Percentiles rank a stretch among this genome's conserved stretches.
phyloP scores from a whole-genome alignment of 2,888 invertebrate genomes.

The Dryocosmus kuriphilus region DNA sequence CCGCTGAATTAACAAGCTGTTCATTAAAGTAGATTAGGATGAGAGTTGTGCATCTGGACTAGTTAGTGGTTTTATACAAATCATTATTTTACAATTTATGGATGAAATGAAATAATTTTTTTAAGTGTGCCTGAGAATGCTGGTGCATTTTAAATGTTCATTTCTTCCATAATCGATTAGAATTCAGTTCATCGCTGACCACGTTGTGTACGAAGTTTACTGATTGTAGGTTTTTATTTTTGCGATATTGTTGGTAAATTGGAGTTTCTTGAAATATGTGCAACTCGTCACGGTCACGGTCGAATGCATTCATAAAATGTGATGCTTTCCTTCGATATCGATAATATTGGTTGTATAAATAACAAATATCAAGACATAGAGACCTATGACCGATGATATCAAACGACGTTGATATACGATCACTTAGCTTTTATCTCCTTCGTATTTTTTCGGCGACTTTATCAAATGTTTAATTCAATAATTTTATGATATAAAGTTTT shows the following conservation, averaged over 20 bases:
- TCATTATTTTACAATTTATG: not conserved
- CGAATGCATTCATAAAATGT: not conserved
- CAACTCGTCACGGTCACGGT: conserved; percentile 6
- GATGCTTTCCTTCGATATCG: not conserved
- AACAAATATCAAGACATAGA: not conserved
- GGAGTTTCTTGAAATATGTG: not conserved
- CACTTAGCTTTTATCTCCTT: not conserved
- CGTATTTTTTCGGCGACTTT: not conserved
- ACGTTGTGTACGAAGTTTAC: not conserved
- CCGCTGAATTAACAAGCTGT: not conserved
- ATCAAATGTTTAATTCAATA: not conserved
- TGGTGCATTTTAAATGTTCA: not conserved
- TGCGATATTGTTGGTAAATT: not conserved
- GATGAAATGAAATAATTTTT: not conserved
- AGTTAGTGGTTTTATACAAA: not conserved
- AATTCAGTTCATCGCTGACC: not conserved
- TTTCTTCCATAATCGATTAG: not conserved
- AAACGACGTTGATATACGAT: not conserved
- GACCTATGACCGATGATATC: not conserved
- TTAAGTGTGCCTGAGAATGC: not conserved
- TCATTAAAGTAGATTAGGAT: not conserved
- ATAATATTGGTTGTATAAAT: not conserved
- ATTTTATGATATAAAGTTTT: not conserved
- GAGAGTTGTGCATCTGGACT: not conserved
- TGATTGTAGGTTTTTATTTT: not conserved